Percentiles rank a stretch among this genome's conserved stretches.
These are phyloP conservation scores for Burhinus oedicnemus DNA, from an alignment of 2,113 vertebrate genomes.

Conservation along the genomic window DNA sequence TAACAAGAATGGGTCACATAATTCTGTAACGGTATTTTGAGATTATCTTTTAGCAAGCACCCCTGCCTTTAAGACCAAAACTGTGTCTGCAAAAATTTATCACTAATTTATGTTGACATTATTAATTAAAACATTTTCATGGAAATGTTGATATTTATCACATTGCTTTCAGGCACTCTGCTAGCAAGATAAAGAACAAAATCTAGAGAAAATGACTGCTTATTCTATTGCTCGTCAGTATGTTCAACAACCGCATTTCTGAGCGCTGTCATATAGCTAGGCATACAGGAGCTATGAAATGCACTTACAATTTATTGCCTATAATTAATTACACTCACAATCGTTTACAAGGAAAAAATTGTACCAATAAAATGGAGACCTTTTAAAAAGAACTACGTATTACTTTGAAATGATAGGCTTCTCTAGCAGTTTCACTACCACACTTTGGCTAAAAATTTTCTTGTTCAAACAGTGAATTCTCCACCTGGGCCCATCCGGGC, in stretches of 20 bases:
- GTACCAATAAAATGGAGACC: slow-evolving; percentile 45
- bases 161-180: neutral
- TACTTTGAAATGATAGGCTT: neutral
- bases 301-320: slow-evolving; percentile 47
- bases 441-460: neutral
- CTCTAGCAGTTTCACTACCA: neutral
- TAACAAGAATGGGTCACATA: neutral
- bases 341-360: slow-evolving; percentile 59
- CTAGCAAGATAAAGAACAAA: neutral
- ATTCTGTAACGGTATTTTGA: neutral
- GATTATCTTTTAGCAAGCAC: neutral
- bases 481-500: neutral
- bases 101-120: neutral
- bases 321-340: slow-evolving; percentile 45
- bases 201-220: neutral
- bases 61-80: neutral
- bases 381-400: neutral
- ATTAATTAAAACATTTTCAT: neutral
- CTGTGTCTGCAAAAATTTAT: neutral
- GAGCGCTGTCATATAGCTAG: neutral
- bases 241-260: neutral
- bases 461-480: neutral
- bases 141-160: neutral
- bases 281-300: slow-evolving; percentile 39
- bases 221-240: neutral